Conservation (phyloP, 2,797 vertebrate genomes). For the Ispidina picta region DNA sequence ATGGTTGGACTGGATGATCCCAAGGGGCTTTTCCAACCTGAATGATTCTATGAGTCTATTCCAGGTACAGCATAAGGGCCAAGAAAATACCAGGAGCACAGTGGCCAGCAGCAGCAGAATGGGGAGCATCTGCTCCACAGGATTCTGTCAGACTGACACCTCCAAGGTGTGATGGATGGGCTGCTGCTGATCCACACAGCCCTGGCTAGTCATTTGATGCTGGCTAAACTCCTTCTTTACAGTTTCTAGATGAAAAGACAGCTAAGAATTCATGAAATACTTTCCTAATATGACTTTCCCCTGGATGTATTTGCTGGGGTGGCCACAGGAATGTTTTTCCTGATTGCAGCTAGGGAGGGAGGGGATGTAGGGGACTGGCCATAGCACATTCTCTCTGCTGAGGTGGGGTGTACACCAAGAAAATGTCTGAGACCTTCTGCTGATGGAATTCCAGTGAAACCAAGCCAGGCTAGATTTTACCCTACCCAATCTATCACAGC, state of each 20-base stretch:
- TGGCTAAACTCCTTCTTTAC: slow-evolving; percentile 54
- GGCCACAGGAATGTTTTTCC: slow-evolving; percentile 66
- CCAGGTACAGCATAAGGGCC: not conserved
- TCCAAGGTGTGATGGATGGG: not conserved
- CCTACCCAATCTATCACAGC: slow-evolving; percentile 21
- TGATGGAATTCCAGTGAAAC: slow-evolving; percentile 36
- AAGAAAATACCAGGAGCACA: slow-evolving; percentile 11
- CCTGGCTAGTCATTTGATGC: not conserved
- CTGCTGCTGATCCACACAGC: slow-evolving; percentile 13
- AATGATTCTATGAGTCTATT: not conserved
- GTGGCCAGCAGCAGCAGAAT: not conserved
- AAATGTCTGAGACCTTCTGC: slow-evolving; percentile 17
- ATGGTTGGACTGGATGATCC: too few species aligned
- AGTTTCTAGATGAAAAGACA: slow-evolving; percentile 34
- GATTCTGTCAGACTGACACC: not conserved
- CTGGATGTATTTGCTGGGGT: slow-evolving; percentile 3
- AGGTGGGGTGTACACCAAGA: slow-evolving; percentile 18
- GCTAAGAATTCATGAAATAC: slow-evolving; percentile 52
- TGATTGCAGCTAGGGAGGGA: slow-evolving; percentile 22
- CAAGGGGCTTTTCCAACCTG: too few species aligned
- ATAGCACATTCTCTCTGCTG: not conserved
- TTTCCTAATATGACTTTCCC: slow-evolving; percentile 48
- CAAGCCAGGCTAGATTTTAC: slow-evolving; percentile 37
- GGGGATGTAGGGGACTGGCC: not conserved
- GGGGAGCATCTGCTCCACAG: slow-evolving; percentile 18